These are phyloP conservation scores for Pomacea maculata DNA, from an alignment of 1,140 invertebrate genomes.

Conservation along the genomic window DNA sequence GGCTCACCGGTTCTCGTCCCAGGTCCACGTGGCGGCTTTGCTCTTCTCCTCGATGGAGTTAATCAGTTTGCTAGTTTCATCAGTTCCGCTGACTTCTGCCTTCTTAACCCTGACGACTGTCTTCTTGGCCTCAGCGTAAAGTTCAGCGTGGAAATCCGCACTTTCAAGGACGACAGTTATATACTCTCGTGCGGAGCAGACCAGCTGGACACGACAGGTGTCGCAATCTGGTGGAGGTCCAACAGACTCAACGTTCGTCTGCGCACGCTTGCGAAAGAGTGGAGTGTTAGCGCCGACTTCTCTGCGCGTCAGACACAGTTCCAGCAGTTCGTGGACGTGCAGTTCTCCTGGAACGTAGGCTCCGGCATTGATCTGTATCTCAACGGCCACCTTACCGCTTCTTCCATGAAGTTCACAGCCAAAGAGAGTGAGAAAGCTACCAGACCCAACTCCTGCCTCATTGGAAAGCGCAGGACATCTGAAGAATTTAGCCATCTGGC, in stretches of 20 bases:
- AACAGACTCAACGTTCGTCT: constrained; percentile 39
- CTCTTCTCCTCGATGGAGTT: constrained; percentile 38
- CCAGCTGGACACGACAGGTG: constrained; percentile 26
- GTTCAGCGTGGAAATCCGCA: constrained; percentile 41
- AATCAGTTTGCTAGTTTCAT: constrained; percentile 35
- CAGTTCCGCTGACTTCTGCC: neutral
- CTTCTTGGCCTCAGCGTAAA: constrained; percentile 42
- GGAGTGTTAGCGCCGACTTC: constrained; percentile 35
- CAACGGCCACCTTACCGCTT: constrained; percentile 27
- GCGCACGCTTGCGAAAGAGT: constrained; percentile 35
- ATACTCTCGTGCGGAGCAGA: constrained; percentile 49
- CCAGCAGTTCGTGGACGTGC: constrained; percentile 34
- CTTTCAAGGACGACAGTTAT: constrained; percentile 41
- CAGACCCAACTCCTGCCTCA: constrained; percentile 22
- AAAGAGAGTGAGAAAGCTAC: neutral
- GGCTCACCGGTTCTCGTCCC: constrained; percentile 29
- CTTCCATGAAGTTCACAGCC: constrained; percentile 14
- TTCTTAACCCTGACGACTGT: constrained; percentile 38
- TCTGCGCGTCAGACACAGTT: neutral
- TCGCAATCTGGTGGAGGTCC: constrained; percentile 42
- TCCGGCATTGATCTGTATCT: constrained; percentile 38
- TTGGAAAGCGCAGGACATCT: constrained; percentile 29
- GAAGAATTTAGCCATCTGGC: constrained; percentile 28
- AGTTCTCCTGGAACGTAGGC: constrained; percentile 45
- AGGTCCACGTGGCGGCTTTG: constrained; percentile 39